Evolutionary conservation across 2,888 invertebrate species (phyloP).

Genomic region (Imbricaverruca yamaguchii): DNA sequence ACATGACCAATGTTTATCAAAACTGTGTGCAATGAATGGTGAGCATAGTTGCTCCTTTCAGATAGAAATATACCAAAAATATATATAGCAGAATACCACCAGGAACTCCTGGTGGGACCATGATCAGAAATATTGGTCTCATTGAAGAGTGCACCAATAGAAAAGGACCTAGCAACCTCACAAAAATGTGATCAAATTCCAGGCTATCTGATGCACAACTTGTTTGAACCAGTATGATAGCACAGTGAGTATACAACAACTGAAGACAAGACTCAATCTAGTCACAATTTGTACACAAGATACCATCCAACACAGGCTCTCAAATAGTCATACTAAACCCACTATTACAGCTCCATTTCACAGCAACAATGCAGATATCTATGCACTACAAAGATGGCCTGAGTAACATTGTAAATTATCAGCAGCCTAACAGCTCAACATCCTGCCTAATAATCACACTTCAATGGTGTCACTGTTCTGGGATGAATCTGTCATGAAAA

Average conservation of each 20-base stretch:
- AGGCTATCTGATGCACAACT: too few species aligned
- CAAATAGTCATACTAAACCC: neutral
- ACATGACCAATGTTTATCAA: too few species aligned
- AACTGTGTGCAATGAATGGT: too few species aligned
- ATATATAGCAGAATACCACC: too few species aligned
- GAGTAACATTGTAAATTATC: neutral
- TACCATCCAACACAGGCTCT: neutral
- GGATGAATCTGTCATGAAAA: conserved; percentile 11
- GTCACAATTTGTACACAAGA: neutral
- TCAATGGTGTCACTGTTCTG: conserved; percentile 11
- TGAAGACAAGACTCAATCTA: neutral
- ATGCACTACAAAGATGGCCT: neutral
- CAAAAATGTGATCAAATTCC: too few species aligned
- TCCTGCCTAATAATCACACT: neutral
- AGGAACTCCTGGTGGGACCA: too few species aligned
- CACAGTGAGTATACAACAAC: neutral
- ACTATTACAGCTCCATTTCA: conserved; percentile 13
- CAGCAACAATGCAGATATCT: conserved; percentile 5
- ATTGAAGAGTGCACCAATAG: too few species aligned
- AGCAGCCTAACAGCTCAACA: neutral
- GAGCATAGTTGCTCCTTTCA: too few species aligned
- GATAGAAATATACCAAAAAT: too few species aligned
- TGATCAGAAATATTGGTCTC: too few species aligned
- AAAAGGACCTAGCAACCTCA: too few species aligned
- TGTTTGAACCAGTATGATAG: neutral